These are phyloP conservation scores for Pseudomyrmex flavicornis DNA, from an alignment of 1,140 invertebrate genomes.

Conservation along the genomic window DNA sequence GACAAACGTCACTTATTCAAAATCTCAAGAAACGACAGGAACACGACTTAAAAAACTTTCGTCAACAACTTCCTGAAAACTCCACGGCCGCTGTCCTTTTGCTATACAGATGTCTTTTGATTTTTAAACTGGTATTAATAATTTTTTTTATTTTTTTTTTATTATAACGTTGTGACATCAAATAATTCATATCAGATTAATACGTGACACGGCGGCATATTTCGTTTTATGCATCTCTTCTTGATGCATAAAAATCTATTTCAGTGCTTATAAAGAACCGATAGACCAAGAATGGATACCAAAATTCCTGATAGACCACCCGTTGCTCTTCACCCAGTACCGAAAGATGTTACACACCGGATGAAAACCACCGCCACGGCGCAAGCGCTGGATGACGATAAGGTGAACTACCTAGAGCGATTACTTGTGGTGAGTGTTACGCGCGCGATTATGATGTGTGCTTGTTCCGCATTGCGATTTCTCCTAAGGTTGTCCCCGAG, in stretches of 20 bases:
- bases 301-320: constrained; percentile 33
- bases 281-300: constrained; percentile 23
- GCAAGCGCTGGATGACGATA: constrained; percentile 50
- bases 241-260: background rate
- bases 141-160: background rate
- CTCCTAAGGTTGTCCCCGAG: constrained; percentile 49
- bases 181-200: background rate
- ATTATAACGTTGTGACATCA: background rate
- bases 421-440: constrained; percentile 33
- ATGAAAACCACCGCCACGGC: constrained; percentile 46
- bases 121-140: constrained; percentile 53
- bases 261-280: background rate
- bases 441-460: constrained; percentile 61
- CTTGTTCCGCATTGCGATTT: constrained; percentile 57
- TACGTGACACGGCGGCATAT: background rate
- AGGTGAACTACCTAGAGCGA: constrained; percentile 30
- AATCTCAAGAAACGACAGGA: constrained; percentile 52
- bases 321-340: constrained; percentile 30
- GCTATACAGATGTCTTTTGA: constrained; percentile 55
- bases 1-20: constrained; percentile 33
- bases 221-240: background rate
- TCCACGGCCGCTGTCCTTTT: constrained; percentile 46
- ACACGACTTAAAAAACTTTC: constrained; percentile 11
- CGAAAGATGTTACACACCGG: constrained; percentile 31
- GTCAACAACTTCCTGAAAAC: constrained; percentile 37